These are phyloP conservation scores for Craseonycteris thonglongyai DNA, from an alignment of 2,113 vertebrate species.

Conservation along the genomic window DNA sequence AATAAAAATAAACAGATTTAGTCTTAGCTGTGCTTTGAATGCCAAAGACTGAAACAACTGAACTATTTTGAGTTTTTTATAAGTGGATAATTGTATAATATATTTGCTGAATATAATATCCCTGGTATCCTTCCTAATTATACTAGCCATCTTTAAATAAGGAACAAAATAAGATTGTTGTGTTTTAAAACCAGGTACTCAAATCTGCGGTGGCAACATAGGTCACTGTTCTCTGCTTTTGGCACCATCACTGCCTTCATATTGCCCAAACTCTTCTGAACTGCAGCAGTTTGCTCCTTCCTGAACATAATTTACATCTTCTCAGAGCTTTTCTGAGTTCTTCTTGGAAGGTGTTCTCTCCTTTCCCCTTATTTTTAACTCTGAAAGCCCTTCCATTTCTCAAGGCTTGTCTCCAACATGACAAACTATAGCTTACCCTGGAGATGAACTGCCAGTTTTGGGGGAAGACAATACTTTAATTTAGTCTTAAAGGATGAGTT, in stretches of 20 bases:
- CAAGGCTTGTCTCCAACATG: background rate
- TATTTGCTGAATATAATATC: background rate
- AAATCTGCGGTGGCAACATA: background rate
- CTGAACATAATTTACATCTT: background rate
- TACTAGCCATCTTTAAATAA: background rate
- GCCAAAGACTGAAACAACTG: background rate
- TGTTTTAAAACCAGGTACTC: background rate
- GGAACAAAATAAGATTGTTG: background rate
- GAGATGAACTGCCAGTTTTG: background rate
- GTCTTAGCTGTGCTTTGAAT: slow-evolving; percentile 10
- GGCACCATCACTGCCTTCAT: background rate
- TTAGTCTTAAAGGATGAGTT: background rate
- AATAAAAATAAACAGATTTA: slow-evolving; percentile 35
- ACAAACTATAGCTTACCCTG: background rate
- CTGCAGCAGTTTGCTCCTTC: background rate
- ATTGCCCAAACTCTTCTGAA: background rate
- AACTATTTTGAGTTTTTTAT: background rate
- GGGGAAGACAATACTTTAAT: background rate
- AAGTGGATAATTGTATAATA: background rate
- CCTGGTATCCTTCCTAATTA: background rate
- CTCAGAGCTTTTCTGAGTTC: background rate
- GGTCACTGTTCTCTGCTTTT: background rate
- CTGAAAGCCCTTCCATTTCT: background rate
- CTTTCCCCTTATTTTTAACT: background rate
- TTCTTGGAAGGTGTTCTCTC: background rate